These are phyloP conservation scores for Polypterus bichir DNA, from an alignment of 2,113 vertebrate species.

Conservation along the genomic window DNA sequence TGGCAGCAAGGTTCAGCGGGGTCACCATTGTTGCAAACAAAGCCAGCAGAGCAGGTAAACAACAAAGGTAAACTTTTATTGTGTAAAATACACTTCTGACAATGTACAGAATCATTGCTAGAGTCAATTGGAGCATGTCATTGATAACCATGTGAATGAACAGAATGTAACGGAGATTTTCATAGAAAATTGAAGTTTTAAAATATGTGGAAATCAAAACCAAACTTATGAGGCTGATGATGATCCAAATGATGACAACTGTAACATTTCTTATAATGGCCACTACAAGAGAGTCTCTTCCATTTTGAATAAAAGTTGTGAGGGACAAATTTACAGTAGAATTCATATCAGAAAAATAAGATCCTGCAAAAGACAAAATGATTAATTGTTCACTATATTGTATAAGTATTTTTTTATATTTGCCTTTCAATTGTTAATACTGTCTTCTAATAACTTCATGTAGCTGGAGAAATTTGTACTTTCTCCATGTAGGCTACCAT, in stretches of 20 bases:
- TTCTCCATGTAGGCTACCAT: too few relatives aligned
- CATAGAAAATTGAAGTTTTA: slow-evolving; percentile 38
- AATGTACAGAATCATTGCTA: slow-evolving; percentile 35
- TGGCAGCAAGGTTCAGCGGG: slow-evolving; percentile 40
- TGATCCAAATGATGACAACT: slow-evolving; percentile 37
- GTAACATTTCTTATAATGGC: slow-evolving; percentile 44
- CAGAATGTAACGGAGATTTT: slow-evolving; percentile 51
- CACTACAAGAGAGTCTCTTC: slow-evolving; percentile 31
- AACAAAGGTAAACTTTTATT: slow-evolving; percentile 45
- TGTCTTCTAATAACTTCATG: too few relatives aligned
- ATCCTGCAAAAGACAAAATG: too few relatives aligned
- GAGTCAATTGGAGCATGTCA: slow-evolving; percentile 42
- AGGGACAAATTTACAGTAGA: not conserved
- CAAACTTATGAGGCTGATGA: slow-evolving; percentile 42
- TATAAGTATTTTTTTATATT: too few relatives aligned
- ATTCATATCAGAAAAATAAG: slow-evolving; percentile 1
- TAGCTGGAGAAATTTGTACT: too few relatives aligned
- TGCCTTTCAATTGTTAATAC: too few relatives aligned
- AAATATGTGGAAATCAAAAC: slow-evolving; percentile 39
- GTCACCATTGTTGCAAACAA: slow-evolving; percentile 51
- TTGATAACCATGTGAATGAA: slow-evolving; percentile 59
- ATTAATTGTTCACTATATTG: too few relatives aligned
- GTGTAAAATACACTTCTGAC: slow-evolving; percentile 45
- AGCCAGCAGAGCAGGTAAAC: slow-evolving; percentile 41
- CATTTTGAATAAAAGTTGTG: not conserved